Percentiles rank a stretch among this genome's conserved stretches.
phyloP scores from a whole-genome alignment of 2,113 vertebrate genomes.

The Pollachius pollachius region DNA sequence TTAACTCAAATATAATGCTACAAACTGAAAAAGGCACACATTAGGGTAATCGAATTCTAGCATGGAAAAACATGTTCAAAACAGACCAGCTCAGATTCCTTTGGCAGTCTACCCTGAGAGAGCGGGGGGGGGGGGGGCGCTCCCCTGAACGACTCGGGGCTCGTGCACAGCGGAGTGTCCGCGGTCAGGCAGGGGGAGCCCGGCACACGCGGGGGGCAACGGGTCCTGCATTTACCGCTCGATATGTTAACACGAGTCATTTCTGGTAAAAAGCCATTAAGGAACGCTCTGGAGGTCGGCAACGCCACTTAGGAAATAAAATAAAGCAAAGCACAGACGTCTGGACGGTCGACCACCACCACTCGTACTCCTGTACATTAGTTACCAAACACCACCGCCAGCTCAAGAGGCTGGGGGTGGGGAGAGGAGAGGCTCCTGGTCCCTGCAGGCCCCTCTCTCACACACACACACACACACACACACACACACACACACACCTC shows the following conservation, averaged over 20 bases:
- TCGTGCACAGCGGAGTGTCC: too few species aligned
- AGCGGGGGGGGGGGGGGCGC: too few species aligned
- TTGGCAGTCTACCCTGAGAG: too few species aligned
- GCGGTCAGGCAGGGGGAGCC: too few species aligned
- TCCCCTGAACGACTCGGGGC: too few species aligned
- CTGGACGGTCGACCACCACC: background rate
- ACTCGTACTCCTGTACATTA: background rate
- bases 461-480: background rate
- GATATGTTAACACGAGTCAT: slow-evolving; percentile 27
- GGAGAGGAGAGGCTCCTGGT: slow-evolving; percentile 10
- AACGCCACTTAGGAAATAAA: slow-evolving; percentile 13
- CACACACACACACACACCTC: slow-evolving; percentile 21
- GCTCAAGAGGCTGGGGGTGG: too few species aligned
- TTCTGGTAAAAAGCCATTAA: slow-evolving; percentile 19
- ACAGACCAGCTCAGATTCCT: too few species aligned
- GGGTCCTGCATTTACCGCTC: slow-evolving; percentile 26
- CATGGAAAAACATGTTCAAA: too few species aligned
- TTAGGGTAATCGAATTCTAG: too few species aligned
- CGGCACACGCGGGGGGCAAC: background rate
- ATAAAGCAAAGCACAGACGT: background rate
- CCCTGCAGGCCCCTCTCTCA: background rate
- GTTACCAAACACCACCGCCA: background rate
- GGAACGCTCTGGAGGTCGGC: slow-evolving; percentile 2
- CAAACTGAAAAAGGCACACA: too few species aligned
- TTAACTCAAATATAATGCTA: too few species aligned